phyloP scores from a whole-genome alignment of 2,797 vertebrate species.

The Lates japonicus region DNA sequence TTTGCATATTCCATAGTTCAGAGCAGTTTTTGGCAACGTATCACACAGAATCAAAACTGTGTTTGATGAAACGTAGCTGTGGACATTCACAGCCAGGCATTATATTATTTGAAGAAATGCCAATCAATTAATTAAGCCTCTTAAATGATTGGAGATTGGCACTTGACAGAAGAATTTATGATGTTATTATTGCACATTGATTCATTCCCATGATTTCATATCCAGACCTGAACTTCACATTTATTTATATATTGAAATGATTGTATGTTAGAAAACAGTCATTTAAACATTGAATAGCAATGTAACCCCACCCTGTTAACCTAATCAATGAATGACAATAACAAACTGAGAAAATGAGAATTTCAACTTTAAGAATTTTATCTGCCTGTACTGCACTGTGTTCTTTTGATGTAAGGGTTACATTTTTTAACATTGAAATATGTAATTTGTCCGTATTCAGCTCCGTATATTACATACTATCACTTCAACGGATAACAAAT shows the following conservation, averaged over 20 bases:
- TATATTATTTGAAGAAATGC: background rate
- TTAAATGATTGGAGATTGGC: background rate
- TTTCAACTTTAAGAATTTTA: no score
- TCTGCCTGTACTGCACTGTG: no score
- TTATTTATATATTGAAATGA: background rate
- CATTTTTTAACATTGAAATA: no score
- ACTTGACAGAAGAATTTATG: background rate
- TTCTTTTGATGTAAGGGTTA: no score
- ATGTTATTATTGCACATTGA: background rate
- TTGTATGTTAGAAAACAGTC: background rate
- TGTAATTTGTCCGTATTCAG: no score
- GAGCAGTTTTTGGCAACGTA: background rate
- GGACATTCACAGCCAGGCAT: background rate
- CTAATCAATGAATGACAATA: background rate
- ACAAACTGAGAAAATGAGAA: background rate
- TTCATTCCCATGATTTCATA: background rate
- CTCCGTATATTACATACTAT: background rate
- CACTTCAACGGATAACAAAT: background rate
- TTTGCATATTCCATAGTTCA: no score
- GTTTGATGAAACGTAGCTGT: background rate
- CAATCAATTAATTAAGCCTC: background rate
- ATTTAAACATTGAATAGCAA: background rate
- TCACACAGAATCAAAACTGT: background rate
- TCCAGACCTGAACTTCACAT: background rate
- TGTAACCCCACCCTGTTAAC: background rate